Conservation (phyloP, 2,888 invertebrate species). For the Plebejus argus region DNA sequence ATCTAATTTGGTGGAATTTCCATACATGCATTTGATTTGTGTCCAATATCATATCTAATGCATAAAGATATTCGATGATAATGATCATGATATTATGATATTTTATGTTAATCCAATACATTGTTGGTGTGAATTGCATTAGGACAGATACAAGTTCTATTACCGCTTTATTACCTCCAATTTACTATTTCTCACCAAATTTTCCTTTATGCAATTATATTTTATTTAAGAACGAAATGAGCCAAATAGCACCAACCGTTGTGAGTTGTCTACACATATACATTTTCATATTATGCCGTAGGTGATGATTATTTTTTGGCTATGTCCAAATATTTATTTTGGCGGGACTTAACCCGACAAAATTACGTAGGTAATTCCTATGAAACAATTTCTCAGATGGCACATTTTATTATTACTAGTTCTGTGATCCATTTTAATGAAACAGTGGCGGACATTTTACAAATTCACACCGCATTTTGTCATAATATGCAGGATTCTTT, state of each 20-base stretch:
- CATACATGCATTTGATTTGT: background rate
- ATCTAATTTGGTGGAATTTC: background rate
- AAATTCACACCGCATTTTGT: background rate
- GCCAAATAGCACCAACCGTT: too few species aligned
- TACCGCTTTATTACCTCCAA: background rate
- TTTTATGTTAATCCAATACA: background rate
- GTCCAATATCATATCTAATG: constrained; percentile 3
- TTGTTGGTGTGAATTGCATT: background rate
- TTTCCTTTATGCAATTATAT: too few species aligned
- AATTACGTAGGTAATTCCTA: too few species aligned
- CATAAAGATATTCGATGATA: background rate
- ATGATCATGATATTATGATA: background rate
- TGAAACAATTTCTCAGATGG: too few species aligned
- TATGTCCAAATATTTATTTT: too few species aligned
- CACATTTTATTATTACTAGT: background rate
- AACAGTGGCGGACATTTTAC: background rate
- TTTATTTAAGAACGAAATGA: too few species aligned
- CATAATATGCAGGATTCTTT: background rate
- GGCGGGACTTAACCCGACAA: too few species aligned
- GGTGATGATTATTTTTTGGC: too few species aligned
- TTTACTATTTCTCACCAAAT: too few species aligned
- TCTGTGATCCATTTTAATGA: background rate
- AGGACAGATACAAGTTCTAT: background rate
- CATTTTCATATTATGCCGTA: too few species aligned
- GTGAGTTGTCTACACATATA: too few species aligned